phyloP scores from a whole-genome alignment of 2,888 invertebrate genomes.

The Heteromurus nitidus region DNA sequence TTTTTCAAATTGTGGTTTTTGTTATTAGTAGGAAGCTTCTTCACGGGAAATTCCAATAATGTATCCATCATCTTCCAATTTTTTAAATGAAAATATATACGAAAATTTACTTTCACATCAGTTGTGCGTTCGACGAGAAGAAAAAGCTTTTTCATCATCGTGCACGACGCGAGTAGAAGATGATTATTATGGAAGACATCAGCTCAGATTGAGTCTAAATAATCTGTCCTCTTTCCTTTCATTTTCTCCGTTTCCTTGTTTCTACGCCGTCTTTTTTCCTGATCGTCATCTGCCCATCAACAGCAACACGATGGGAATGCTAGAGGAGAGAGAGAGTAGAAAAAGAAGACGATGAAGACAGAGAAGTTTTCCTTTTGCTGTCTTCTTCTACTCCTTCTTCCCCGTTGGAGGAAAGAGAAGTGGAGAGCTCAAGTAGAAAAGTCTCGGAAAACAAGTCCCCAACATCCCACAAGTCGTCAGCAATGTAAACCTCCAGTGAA shows the following conservation, averaged over 20 bases:
- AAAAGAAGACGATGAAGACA: background rate
- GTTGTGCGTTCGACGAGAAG: no score
- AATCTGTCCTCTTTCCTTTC: constrained; percentile 47
- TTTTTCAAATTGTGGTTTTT: background rate
- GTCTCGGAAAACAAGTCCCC: constrained; percentile 51
- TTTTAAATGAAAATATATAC: no score
- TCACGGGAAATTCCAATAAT: no score
- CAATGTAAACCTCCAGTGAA: constrained; percentile 51
- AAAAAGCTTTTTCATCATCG: no score
- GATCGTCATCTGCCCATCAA: constrained; percentile 18
- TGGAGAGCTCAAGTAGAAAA: constrained; percentile 54
- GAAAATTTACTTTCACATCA: no score
- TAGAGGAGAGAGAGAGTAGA: background rate
- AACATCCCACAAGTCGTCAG: constrained; percentile 55
- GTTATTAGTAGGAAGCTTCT: no score
- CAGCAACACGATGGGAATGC: background rate
- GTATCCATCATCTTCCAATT: no score
- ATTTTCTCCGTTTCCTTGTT: constrained; percentile 15
- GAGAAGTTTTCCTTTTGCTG: constrained; percentile 1
- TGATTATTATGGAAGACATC: constrained; percentile 48
- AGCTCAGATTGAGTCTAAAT: constrained; percentile 54
- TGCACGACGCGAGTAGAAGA: no score
- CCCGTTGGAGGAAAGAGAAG: constrained; percentile 19
- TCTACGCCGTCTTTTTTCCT: background rate
- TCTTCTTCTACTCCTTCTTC: no score